Percentiles rank a stretch among this genome's conserved stretches.
Conservation (phyloP, 2,888 invertebrate species). For the Papilio gigon region DNA sequence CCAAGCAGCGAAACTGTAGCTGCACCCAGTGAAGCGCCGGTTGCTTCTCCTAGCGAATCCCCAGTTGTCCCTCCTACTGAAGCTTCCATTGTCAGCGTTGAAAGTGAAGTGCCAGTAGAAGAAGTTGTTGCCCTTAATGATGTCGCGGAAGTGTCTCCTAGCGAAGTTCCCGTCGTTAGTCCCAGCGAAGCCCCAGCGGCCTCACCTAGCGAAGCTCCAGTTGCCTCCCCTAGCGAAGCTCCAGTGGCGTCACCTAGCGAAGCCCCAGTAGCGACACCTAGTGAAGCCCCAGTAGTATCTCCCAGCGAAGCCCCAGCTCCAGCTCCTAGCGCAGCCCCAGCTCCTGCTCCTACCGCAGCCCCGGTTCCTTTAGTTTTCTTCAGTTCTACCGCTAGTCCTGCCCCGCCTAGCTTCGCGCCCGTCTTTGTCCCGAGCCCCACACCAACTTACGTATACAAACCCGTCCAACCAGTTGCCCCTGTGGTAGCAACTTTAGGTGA, state of each 20-base stretch:
- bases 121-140: constrained; percentile 7
- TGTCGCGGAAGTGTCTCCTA: constrained; percentile 11
- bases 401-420: constrained; percentile 33
- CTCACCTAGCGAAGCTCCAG: constrained; percentile 8
- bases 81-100: constrained; percentile 12
- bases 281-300: constrained; percentile 26
- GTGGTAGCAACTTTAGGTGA: constrained; percentile 9
- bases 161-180: not conserved
- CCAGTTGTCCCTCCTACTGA: constrained; percentile 5
- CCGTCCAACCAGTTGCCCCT: constrained; percentile 40
- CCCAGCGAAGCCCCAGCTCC: constrained; percentile 8
- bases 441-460: constrained; percentile 42
- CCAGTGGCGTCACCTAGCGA: constrained; percentile 5
- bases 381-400: constrained; percentile 29
- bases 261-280: constrained; percentile 34
- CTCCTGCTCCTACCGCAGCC: constrained; percentile 33
- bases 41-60: constrained; percentile 9
- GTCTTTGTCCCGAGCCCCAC: constrained; percentile 36
- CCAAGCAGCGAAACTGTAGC: constrained; percentile 1
- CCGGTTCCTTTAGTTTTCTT: constrained; percentile 33
- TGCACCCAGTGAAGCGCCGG: not conserved
- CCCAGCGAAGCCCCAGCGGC: constrained; percentile 17
- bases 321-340: constrained; percentile 29
- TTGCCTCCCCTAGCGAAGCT: constrained; percentile 1
- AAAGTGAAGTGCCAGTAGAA: constrained; percentile 15